These are phyloP conservation scores for Pogonognathellus flavescens DNA, from an alignment of 1,140 invertebrate genomes.

Conservation along the genomic window DNA sequence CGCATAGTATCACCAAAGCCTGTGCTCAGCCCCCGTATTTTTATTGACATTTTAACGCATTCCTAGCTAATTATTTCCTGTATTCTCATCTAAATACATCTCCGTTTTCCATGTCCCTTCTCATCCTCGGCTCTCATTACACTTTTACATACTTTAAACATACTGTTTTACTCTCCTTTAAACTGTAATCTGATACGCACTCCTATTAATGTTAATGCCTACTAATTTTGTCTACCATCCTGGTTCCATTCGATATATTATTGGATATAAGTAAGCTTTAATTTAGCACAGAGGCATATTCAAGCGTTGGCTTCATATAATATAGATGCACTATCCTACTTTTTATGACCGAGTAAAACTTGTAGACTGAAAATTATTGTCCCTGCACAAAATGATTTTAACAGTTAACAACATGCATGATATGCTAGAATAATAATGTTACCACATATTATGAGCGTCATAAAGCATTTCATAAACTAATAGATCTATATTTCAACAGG, in stretches of 20 bases:
- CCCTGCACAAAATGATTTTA: too few species aligned
- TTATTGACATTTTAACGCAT: slow-evolving; percentile 66
- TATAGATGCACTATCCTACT: too few species aligned
- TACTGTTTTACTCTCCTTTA: not conserved
- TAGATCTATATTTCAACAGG: too few species aligned
- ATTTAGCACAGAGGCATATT: too few species aligned
- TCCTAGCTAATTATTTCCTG: slow-evolving; percentile 67
- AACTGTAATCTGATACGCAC: not conserved
- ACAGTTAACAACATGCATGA: too few species aligned
- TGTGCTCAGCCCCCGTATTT: slow-evolving; percentile 35
- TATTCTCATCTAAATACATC: slow-evolving; percentile 48
- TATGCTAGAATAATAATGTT: too few species aligned
- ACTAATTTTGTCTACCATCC: not conserved
- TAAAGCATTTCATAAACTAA: too few species aligned
- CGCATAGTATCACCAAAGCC: slow-evolving; percentile 53
- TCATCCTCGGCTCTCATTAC: not conserved
- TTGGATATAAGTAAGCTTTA: too few species aligned
- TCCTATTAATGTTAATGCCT: not conserved
- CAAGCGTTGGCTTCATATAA: too few species aligned
- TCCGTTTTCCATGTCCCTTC: not conserved
- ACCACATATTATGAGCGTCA: too few species aligned
- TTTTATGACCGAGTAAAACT: too few species aligned
- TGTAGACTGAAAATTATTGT: too few species aligned
- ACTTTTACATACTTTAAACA: not conserved
- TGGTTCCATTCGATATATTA: not conserved